Base-by-base conservation (phyloP, 2,888 invertebrate genomes). In the Globia sparganii region DNA sequence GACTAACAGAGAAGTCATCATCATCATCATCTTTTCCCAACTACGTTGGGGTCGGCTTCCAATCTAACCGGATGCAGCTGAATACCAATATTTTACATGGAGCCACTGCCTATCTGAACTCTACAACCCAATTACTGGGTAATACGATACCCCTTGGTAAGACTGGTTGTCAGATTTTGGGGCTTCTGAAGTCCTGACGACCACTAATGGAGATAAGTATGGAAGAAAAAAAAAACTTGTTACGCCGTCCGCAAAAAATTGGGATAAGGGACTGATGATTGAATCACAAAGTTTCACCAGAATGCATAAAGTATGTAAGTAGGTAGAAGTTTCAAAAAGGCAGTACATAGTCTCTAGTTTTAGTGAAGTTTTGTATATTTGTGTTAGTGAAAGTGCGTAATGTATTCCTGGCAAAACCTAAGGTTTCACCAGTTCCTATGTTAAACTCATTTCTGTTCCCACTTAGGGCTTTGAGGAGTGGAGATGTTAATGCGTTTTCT, bases 341-440 rank as follows among this genome's bases (percentile, higher is more conserved):
- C 46, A 46, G 53, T 25, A 18, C 4, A n/a, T 21, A 56, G 21
- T 34, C 21, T 46, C 18, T 25, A 11, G 59, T 3, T 58, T 53
- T 28, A 61, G 53, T 70, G 28, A 46, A 59, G 58, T 34, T 65
- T 64, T 46, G 53, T 58, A 31, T 68, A 31, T 58, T 13, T 25
- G 15, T 31, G 28, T 21, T 59, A 34, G 62, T 68, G 56, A 77
- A 77, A 81, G 59, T 69, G 40, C 4, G 1, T 56, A 69, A 72
- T 72, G 56, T 72, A 81, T 76, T 72, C 72, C 31, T 49, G 53
- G 56, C 40, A 77, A 65, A 77, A 64, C 37, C 21, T 56, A 11
- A 65, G 25, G 28, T 68, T 68, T 76, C 53, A 46, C 37, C 25
- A 6, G 62, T 46, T 56, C 40, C 43, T 34, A 56, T 34, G 34